These are phyloP conservation scores for Agonopterix alstromeriana DNA, from an alignment of 2,888 invertebrate species.

Conservation along the genomic window DNA sequence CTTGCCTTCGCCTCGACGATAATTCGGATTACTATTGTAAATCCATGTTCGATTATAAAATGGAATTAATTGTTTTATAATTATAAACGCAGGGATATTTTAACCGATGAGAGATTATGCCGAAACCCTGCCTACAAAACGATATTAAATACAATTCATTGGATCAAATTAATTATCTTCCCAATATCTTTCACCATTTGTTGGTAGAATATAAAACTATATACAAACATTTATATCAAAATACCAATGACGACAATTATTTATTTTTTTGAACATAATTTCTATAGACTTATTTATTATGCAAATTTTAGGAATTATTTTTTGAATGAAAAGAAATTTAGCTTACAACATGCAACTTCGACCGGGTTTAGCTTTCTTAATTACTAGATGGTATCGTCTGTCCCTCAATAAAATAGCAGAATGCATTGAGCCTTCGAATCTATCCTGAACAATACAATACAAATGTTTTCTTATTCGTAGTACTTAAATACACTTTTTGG, in stretches of 20 bases:
- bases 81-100: no score
- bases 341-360: constrained; percentile 44
- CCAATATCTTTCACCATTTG: constrained; percentile 7
- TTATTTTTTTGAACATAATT: constrained; percentile 24
- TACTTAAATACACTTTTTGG: no score
- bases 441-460: no score
- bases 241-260: constrained; percentile 32
- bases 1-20: no score
- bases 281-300: constrained; percentile 40
- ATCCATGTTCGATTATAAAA: no score
- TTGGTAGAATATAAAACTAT: constrained; percentile 37
- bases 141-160: not conserved
- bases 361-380: constrained; percentile 30
- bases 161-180: not conserved
- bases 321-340: constrained; percentile 43
- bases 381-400: not conserved
- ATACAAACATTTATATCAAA: constrained; percentile 25
- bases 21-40: no score
- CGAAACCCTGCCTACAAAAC: constrained; percentile 1
- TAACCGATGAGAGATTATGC: not conserved
- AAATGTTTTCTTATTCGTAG: no score
- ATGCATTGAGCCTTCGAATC: no score
- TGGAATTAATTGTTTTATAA: no score
- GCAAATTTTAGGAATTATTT: constrained; percentile 44
- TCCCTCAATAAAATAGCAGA: no score